phyloP scores from a whole-genome alignment of 2,888 invertebrate species.

The Carabus problematicus region DNA sequence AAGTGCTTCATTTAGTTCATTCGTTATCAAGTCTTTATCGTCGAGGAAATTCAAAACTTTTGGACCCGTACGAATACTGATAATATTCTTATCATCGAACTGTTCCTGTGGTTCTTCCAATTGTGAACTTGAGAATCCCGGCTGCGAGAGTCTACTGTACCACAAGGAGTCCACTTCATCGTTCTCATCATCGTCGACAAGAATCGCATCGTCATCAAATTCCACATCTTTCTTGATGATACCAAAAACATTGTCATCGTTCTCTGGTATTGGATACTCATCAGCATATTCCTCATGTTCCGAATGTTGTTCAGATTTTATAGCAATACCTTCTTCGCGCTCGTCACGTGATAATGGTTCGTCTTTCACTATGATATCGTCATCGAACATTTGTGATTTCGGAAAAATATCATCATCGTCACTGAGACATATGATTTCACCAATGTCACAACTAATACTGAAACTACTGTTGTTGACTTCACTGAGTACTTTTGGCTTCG shows the following conservation, averaged over 20 bases:
- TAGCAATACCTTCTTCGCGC: background rate
- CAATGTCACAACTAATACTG: constrained; percentile 57
- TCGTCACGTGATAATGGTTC: constrained; percentile 16
- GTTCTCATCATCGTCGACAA: constrained; percentile 24
- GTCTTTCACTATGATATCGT: constrained; percentile 58
- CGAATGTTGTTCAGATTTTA: constrained; percentile 41
- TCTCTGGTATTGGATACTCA: constrained; percentile 24
- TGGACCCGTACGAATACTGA: too few species aligned
- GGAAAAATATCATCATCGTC: constrained; percentile 65
- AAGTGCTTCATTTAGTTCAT: background rate
- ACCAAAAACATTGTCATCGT: constrained; percentile 55
- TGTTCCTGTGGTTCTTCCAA: constrained; percentile 4
- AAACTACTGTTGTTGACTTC: constrained; percentile 58
- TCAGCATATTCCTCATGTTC: constrained; percentile 46
- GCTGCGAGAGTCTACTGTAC: constrained; percentile 34
- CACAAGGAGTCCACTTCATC: constrained; percentile 26
- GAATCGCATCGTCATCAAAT: constrained; percentile 4
- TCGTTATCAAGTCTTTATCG: constrained; percentile 12
- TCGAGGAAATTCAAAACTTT: too few species aligned
- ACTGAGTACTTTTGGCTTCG: too few species aligned
- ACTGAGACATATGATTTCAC: constrained; percentile 54
- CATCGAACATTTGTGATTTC: constrained; percentile 61
- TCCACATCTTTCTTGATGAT: constrained; percentile 45
- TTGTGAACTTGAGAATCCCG: constrained; percentile 6
- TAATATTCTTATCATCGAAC: background rate